Evolutionary conservation across 2,888 invertebrate species (phyloP).

Genomic region (Xanthia icteritia): DNA sequence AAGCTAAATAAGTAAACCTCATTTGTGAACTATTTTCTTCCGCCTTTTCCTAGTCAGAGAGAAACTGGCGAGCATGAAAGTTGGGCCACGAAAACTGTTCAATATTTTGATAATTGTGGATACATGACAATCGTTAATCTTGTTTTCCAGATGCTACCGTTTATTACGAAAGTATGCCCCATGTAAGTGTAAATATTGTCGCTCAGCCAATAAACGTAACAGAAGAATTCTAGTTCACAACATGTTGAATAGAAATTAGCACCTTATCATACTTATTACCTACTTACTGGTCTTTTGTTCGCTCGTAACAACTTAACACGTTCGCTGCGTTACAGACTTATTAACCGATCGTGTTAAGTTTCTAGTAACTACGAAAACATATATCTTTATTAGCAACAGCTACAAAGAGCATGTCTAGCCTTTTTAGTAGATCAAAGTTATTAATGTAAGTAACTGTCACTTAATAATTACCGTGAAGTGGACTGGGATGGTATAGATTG

Average conservation of each 20-base stretch:
- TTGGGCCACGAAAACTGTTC: neutral
- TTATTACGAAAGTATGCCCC: conserved; percentile 18
- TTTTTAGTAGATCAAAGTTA: conserved; percentile 27
- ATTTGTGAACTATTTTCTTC: conserved; percentile 43
- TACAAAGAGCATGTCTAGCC: conserved; percentile 16
- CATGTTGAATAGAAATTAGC: conserved; percentile 57
- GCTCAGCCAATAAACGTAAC: conserved; percentile 43
- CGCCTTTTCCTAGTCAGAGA: conserved; percentile 21
- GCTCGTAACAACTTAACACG: conserved; percentile 53
- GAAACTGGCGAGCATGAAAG: conserved; percentile 6
- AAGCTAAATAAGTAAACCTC: conserved; percentile 28
- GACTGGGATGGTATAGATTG: conserved; percentile 3
- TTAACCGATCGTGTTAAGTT: conserved; percentile 44
- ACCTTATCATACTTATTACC: conserved; percentile 58
- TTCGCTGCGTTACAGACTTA: conserved; percentile 42
- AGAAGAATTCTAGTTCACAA: conserved; percentile 54
- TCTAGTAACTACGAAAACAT: conserved; percentile 40
- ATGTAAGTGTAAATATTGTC: conserved; percentile 33
- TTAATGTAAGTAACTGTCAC: conserved; percentile 22
- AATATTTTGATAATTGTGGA: conserved; percentile 1
- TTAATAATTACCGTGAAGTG: conserved; percentile 9
- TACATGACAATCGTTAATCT: conserved; percentile 10
- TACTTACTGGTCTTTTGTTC: conserved; percentile 56
- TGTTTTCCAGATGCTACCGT: neutral
- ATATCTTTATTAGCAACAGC: conserved; percentile 32